phyloP scores from a whole-genome alignment of 2,797 vertebrate species.

The Sternotherus odoratus region DNA sequence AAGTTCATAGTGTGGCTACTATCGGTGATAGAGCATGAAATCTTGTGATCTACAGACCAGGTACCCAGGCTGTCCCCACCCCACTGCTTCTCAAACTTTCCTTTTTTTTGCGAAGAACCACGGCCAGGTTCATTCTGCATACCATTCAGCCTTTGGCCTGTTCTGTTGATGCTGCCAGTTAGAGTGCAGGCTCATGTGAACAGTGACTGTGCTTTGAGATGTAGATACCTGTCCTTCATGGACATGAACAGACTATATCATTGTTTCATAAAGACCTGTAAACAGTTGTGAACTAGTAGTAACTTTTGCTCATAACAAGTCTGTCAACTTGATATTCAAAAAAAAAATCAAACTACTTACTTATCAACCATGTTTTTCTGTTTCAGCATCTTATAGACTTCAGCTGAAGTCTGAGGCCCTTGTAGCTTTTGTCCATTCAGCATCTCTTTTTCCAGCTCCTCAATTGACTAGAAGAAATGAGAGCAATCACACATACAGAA shows the following conservation, averaged over 20 bases:
- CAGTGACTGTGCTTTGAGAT: not conserved
- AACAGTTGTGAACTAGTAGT: not conserved
- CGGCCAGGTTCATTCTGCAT: not conserved
- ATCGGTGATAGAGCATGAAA: slow-evolving; percentile 1
- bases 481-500: slow-evolving; percentile 11
- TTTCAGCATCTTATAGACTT: slow-evolving; percentile 90
- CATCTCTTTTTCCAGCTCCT: slow-evolving; percentile 89
- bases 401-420: slow-evolving; percentile 89
- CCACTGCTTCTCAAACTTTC: not conserved
- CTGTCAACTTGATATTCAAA: not conserved
- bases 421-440: slow-evolving; percentile 93
- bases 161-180: not conserved
- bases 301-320: not conserved
- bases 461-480: slow-evolving; percentile 83
- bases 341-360: slow-evolving; percentile 78
- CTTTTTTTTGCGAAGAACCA: not conserved
- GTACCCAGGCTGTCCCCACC: not conserved
- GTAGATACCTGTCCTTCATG: not conserved
- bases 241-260: not conserved
- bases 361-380: slow-evolving; percentile 83
- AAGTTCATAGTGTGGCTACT: not conserved
- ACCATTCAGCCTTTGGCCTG: not conserved
- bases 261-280: not conserved
- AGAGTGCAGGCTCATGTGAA: not conserved
- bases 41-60: not conserved